A percentile compares a stretch with the other conserved stretches of the same genome.
These are phyloP conservation scores for Lichenostomus cassidix DNA, from an alignment of 2,113 vertebrate genomes.

Conservation along the genomic window DNA sequence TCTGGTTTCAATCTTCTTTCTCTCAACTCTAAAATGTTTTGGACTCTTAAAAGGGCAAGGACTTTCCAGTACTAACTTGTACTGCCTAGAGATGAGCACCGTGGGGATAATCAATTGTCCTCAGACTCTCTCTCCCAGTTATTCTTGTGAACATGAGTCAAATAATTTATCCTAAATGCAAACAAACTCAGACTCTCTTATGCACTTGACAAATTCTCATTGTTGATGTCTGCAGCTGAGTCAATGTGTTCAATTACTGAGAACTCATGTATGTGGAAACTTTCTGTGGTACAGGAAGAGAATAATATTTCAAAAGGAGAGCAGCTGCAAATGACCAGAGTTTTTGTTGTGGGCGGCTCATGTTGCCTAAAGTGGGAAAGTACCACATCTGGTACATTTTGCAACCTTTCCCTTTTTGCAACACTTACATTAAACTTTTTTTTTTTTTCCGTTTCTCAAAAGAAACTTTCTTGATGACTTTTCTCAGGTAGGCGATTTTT, in stretches of 20 bases:
- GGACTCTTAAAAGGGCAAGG: neutral
- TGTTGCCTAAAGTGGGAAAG: neutral
- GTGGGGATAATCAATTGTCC: accelerated
- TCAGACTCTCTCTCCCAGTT: neutral
- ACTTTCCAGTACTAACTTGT: neutral
- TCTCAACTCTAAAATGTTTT: neutral
- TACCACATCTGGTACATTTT: neutral
- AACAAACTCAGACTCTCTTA: neutral
- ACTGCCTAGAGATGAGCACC: neutral
- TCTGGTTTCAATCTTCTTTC: neutral
- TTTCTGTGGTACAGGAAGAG: neutral
- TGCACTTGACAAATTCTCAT: neutral
- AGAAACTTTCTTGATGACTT: neutral
- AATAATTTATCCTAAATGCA: neutral
- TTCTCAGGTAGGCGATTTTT: too few species aligned
- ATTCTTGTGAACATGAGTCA: neutral
- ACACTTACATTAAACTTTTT: neutral
- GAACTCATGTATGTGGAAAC: neutral
- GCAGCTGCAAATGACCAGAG: neutral
- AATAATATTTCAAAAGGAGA: neutral
- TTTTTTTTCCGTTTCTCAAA: accelerated
- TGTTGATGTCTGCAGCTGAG: neutral
- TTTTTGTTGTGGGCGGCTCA: neutral
- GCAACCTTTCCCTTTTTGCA: neutral
- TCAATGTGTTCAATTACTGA: neutral